These are phyloP conservation scores for Darevskia nairensis DNA, from an alignment of 2,797 vertebrate genomes.

Conservation along the genomic window DNA sequence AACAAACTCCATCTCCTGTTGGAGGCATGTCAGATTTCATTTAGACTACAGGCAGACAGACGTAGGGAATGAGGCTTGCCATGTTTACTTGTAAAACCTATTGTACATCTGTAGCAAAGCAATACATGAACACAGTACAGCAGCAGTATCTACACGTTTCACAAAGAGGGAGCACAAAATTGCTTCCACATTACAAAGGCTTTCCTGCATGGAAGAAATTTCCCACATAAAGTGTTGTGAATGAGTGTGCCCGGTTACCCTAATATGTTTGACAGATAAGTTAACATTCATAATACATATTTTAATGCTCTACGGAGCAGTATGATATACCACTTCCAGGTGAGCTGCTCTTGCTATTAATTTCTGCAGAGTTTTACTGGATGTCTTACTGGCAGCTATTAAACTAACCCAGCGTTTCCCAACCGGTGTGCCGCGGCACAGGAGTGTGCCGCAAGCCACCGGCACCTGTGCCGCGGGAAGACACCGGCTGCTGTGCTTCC, in stretches of 20 bases:
- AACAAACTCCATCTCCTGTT: neutral
- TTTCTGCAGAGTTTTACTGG: slow-evolving; percentile 17
- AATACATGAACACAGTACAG: slow-evolving; percentile 6
- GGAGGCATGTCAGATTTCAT: neutral
- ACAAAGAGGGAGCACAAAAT: slow-evolving; percentile 4
- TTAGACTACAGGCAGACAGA: neutral
- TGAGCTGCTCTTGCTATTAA: neutral
- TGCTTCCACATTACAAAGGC: slow-evolving; percentile 5
- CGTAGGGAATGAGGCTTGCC: neutral
- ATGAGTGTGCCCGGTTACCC: neutral
- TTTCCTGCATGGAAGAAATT: slow-evolving; percentile 19
- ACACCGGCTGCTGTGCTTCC: no score
- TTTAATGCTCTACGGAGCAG: neutral
- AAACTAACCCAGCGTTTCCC: no score
- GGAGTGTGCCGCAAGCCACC: no score
- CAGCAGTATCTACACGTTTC: neutral
- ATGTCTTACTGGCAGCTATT: slow-evolving; percentile 3
- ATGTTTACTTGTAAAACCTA: slow-evolving; percentile 6
- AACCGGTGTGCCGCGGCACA: no score
- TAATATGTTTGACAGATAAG: neutral
- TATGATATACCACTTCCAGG: neutral
- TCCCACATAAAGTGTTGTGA: neutral
- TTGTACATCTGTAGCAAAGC: neutral
- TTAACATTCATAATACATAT: neutral
- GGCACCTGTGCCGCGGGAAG: no score